Evolutionary conservation across 1,140 invertebrate genomes (phyloP).

Genomic region (Dreissena rostriformis): DNA sequence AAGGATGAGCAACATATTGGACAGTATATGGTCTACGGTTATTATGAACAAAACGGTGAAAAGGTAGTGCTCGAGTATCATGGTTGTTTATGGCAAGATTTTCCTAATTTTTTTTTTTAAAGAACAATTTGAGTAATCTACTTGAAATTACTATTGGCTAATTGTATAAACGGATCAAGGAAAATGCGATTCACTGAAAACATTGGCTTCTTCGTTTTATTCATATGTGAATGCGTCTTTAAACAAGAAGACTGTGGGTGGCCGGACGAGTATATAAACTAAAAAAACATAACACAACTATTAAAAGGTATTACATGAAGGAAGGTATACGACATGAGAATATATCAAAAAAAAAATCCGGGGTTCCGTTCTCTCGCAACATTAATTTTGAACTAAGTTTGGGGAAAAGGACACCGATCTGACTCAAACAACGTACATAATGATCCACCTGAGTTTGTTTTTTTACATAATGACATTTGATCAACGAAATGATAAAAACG

Average conservation of each 20-base stretch:
- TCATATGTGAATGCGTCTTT: conserved; percentile 36
- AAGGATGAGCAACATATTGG: too few relatives aligned
- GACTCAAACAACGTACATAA: background rate
- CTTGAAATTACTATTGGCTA: conserved; percentile 41
- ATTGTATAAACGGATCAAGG: conserved; percentile 19
- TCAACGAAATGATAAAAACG: conserved; percentile 16
- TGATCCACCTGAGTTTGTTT: background rate
- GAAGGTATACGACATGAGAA: conserved; percentile 78
- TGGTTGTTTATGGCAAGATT: conserved; percentile 63
- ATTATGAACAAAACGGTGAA: background rate
- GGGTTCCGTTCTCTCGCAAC: conserved; percentile 64
- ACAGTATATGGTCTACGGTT: conserved; percentile 27
- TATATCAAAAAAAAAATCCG: conserved; percentile 71
- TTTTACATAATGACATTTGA: conserved; percentile 27
- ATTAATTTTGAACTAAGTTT: background rate
- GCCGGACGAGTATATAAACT: conserved; percentile 45
- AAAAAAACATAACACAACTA: conserved; percentile 56
- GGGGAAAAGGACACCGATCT: background rate
- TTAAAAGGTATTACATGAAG: conserved; percentile 49
- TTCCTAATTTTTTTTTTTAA: conserved; percentile 43
- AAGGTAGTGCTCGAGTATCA: conserved; percentile 53
- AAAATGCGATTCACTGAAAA: conserved; percentile 7
- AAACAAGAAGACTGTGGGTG: conserved; percentile 60
- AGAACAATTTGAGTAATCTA: background rate
- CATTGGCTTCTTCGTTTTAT: background rate